phyloP scores from a whole-genome alignment of 2,797 vertebrate species.

The Onychomys arenicola region DNA sequence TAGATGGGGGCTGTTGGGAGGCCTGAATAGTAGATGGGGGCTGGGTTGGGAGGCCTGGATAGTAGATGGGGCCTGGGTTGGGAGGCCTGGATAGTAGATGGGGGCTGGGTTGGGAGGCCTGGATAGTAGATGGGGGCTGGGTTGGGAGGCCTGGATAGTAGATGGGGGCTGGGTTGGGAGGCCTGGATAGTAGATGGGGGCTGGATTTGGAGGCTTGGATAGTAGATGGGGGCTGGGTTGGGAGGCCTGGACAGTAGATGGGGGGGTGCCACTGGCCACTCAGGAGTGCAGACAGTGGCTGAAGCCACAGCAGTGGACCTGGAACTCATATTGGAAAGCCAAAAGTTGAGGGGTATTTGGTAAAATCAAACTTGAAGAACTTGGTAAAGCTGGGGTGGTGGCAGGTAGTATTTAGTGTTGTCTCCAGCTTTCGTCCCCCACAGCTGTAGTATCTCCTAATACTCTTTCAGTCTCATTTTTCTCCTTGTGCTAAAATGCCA shows the following conservation, averaged over 20 bases:
- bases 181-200: too few relatives aligned
- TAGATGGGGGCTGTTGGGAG: too few relatives aligned
- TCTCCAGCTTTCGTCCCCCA: neutral
- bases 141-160: too few relatives aligned
- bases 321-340: constrained; percentile 38
- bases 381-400: neutral
- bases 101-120: too few relatives aligned
- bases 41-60: too few relatives aligned
- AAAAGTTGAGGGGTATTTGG: constrained; percentile 55
- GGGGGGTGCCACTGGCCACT: neutral
- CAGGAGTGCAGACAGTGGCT: neutral
- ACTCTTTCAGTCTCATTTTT: constrained; percentile 64
- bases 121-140: too few relatives aligned
- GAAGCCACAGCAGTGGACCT: neutral
- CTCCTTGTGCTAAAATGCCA: constrained; percentile 55
- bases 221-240: too few relatives aligned
- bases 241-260: neutral
- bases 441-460: constrained; percentile 11
- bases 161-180: too few relatives aligned
- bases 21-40: too few relatives aligned
- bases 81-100: neutral
- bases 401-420: constrained; percentile 42
- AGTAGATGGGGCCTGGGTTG: too few relatives aligned
- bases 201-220: too few relatives aligned
- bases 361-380: constrained; percentile 50